Conservation (phyloP, 1,140 invertebrate genomes). For the Pogonomyrmex californicus region DNA sequence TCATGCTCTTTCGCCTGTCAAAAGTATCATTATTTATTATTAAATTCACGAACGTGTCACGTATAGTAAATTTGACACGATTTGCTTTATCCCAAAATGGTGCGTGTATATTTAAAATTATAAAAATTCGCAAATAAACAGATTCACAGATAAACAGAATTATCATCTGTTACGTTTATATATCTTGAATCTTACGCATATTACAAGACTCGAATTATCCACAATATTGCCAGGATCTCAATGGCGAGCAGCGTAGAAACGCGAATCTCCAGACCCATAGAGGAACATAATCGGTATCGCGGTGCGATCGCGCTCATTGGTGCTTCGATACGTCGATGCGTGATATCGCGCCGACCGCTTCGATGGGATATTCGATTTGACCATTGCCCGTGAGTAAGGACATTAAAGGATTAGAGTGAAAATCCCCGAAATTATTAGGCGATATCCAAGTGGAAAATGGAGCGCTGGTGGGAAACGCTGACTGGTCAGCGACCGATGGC, state of each 20-base stretch:
- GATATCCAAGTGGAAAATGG: slow-evolving; percentile 79
- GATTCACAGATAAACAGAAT: neutral
- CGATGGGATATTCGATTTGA: slow-evolving; percentile 76
- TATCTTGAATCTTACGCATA: neutral
- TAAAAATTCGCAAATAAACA: neutral
- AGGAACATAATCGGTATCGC: slow-evolving; percentile 71
- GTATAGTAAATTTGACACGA: neutral
- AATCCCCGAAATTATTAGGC: slow-evolving; percentile 80
- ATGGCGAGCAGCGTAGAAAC: slow-evolving; percentile 17
- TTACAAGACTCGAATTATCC: neutral
- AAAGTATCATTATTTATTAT: slow-evolving; percentile 19
- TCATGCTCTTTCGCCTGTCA: slow-evolving; percentile 1
- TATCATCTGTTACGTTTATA: neutral
- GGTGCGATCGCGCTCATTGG: slow-evolving; percentile 49
- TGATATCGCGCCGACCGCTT: slow-evolving; percentile 68
- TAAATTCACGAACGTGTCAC: neutral
- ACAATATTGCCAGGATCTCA: neutral
- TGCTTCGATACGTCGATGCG: slow-evolving; percentile 66
- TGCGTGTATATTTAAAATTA: neutral
- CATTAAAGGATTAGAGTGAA: slow-evolving; percentile 79
- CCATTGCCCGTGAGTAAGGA: slow-evolving; percentile 74
- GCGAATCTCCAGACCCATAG: slow-evolving; percentile 61
- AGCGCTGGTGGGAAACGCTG: slow-evolving; percentile 71
- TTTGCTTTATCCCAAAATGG: neutral
- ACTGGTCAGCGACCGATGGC: slow-evolving; percentile 58